Conservation (phyloP, 2,888 invertebrate genomes). For the Syrista parreyssii region DNA sequence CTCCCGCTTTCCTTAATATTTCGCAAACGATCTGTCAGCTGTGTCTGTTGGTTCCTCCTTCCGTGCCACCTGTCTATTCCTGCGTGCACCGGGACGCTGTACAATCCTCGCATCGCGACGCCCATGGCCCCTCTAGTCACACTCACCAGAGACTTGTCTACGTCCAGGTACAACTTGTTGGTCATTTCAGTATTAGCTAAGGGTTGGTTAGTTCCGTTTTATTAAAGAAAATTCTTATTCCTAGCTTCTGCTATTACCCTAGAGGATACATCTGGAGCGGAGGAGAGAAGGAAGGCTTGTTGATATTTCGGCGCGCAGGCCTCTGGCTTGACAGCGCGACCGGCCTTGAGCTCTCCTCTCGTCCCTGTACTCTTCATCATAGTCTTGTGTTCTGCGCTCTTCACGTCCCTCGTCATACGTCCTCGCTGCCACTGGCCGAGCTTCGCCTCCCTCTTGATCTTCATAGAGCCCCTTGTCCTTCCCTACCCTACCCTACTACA, state of each 20-base stretch:
- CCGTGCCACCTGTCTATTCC: conserved; percentile 39
- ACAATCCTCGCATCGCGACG: not conserved
- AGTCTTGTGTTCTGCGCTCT: conserved; percentile 26
- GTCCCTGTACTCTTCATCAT: conserved; percentile 27
- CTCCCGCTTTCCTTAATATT: conserved; percentile 28
- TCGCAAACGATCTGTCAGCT: conserved; percentile 41
- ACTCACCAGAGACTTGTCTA: conserved; percentile 1
- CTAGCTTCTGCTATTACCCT: not conserved
- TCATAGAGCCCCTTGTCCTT: conserved; percentile 15
- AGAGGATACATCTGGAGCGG: not conserved
- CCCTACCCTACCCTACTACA: conserved; percentile 24
- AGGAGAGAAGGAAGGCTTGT: conserved; percentile 42
- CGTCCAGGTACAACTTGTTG: not conserved
- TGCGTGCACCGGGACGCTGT: not conserved
- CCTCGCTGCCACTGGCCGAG: conserved; percentile 3
- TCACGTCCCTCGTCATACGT: not conserved
- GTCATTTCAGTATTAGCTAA: not conserved
- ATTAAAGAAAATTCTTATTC: not conserved
- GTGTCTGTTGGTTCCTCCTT: conserved; percentile 19
- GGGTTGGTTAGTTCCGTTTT: not conserved
- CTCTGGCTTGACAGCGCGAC: conserved; percentile 58
- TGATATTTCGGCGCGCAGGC: conserved; percentile 52
- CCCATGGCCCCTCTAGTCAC: not conserved
- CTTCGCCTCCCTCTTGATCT: conserved; percentile 14
- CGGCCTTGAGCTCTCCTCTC: conserved; percentile 57